Base-by-base conservation (phyloP, 2,888 invertebrate genomes). In the Monoplex corrugatus region DNA sequence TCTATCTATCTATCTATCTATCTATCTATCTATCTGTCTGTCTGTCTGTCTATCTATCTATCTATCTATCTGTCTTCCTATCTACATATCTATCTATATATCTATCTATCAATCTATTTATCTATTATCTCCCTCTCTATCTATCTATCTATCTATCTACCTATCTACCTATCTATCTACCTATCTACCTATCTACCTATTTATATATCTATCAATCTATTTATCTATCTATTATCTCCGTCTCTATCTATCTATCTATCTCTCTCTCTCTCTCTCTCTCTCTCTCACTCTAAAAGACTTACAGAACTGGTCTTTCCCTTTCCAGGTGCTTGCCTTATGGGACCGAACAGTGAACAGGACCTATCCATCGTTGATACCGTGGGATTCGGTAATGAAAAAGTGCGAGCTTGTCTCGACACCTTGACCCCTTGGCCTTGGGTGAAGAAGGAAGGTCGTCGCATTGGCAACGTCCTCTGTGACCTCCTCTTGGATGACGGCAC, bases 381-480 rank as follows among this genome's bases (percentile, higher is more conserved):
- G 40, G 83, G 83, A n/a, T 19, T 35, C 6, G 57, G 57, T 57
- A 85, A 85, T 28, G 57, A 50, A 19, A 16, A 45, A 6, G 16
- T 72, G 44, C 44, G 78, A 43, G 78, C 87, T 75, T 78, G 75
- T 35, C 45, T 87, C 23, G 87, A 87, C 16, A 87, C 87, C 35
- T 38, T 87, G 72, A 78, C 75, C 45, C 78, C 87, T 0, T 78
- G 72, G 75, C 87, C 87, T 45, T 87, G 87, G 87, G 45, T 87
- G 28, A 45, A 50, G 8, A 28, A 50, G 35, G 43, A 87, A 72
- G 75, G 75, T 45, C 78, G 75, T 78, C 72, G 75, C 38, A 44
- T 72, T n/a, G 72, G 87, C 32, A 87, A 78, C 87, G 75, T 87
- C 45, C 87, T 87, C 75, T 87, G 87, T 87, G 87, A 75, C 78